These are phyloP conservation scores for Sitobion miscanthi DNA, from an alignment of 1,140 invertebrate species.

Conservation along the genomic window DNA sequence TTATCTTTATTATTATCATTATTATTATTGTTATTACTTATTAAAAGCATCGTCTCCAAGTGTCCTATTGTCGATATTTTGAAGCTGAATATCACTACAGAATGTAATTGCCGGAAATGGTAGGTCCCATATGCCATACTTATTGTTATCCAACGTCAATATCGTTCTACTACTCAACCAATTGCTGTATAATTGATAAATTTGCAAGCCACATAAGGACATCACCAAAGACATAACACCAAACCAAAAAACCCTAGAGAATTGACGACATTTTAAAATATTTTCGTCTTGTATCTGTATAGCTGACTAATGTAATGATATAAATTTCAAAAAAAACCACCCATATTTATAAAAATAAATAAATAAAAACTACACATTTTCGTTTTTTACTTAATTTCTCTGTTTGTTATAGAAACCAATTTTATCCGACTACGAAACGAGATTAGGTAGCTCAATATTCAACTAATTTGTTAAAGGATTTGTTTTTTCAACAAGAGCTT, in stretches of 20 bases:
- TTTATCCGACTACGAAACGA: not conserved
- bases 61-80: not conserved
- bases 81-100: conserved; percentile 58
- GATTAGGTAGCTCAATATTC: not conserved
- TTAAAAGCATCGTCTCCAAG: not conserved
- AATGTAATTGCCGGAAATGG: conserved; percentile 59
- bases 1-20: not conserved
- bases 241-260: conserved; percentile 56
- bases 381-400: not conserved
- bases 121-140: conserved; percentile 56
- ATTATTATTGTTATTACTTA: conserved; percentile 1
- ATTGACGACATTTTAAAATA: not conserved
- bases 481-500: too few relatives aligned
- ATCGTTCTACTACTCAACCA: conserved; percentile 54
- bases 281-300: not conserved
- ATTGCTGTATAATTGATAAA: conserved; percentile 31
- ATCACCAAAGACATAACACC: conserved; percentile 58
- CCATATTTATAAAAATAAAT: too few relatives aligned
- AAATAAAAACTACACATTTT: not conserved
- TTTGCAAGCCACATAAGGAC: conserved; percentile 46
- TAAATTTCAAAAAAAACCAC: not conserved
- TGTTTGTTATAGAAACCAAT: not conserved
- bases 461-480: too few relatives aligned
- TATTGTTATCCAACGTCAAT: conserved; percentile 45
- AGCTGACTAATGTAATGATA: not conserved